A percentile compares a stretch with the other conserved stretches of the same genome.
phyloP scores from a whole-genome alignment of 2,888 invertebrate genomes.

The Hypsopygia costalis region DNA sequence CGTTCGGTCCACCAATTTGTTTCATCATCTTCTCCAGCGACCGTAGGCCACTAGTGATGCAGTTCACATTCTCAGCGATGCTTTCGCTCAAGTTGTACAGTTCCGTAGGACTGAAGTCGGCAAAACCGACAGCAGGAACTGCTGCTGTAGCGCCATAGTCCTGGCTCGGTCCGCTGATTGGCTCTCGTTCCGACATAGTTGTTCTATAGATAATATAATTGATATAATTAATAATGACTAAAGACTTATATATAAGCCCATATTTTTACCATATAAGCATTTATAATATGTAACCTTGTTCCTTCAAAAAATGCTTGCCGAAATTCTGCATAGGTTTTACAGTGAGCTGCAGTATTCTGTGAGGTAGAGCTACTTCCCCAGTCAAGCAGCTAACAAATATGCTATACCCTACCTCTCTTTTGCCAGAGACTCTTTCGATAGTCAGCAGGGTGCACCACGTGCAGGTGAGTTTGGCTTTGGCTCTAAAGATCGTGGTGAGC shows the following conservation, averaged over 20 bases:
- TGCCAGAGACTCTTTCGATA: too few relatives aligned
- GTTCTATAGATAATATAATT: constrained; percentile 10
- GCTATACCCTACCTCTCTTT: too few relatives aligned
- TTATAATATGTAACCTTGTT: too few relatives aligned
- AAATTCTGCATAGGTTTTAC: too few relatives aligned
- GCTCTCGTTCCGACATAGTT: constrained; percentile 63
- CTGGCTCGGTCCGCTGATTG: constrained; percentile 57
- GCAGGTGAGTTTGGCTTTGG: too few relatives aligned
- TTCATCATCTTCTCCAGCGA: constrained; percentile 87
- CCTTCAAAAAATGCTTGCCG: too few relatives aligned
- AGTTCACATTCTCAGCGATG: constrained; percentile 89
- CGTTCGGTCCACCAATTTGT: constrained; percentile 87
- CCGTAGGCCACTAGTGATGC: constrained; percentile 87
- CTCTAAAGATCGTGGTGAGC: too few relatives aligned
- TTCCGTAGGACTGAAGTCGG: constrained; percentile 86
- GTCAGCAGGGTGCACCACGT: too few relatives aligned
- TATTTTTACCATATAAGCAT: background rate
- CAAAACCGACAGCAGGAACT: constrained; percentile 85
- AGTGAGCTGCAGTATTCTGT: too few relatives aligned
- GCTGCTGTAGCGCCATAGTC: constrained; percentile 71
- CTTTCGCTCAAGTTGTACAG: constrained; percentile 89
- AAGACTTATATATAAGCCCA: background rate
- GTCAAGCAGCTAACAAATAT: too few relatives aligned
- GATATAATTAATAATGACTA: background rate
- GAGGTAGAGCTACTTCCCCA: too few relatives aligned